Evolutionary conservation across 2,888 invertebrate genomes (phyloP).

Genomic region (Hartigia nigra): DNA sequence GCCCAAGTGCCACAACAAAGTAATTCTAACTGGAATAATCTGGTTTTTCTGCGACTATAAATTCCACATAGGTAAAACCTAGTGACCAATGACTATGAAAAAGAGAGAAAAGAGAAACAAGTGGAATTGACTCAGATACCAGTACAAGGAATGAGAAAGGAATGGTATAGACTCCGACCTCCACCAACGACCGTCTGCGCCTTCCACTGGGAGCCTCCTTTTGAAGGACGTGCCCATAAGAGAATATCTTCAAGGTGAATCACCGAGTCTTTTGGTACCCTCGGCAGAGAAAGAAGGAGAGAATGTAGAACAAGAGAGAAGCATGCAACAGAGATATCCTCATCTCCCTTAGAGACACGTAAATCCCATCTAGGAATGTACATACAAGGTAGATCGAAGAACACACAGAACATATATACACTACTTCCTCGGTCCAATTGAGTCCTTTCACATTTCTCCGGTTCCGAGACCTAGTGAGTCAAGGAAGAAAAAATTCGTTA

Average conservation of each 20-base stretch:
- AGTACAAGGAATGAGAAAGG: constrained; percentile 4
- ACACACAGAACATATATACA: background rate
- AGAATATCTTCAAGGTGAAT: constrained; percentile 55
- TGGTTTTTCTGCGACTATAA: background rate
- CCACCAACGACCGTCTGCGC: background rate
- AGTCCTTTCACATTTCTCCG: background rate
- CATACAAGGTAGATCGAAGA: background rate
- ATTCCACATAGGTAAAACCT: background rate
- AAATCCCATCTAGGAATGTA: background rate
- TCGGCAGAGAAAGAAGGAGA: background rate
- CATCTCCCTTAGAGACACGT: background rate
- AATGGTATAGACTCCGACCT: background rate
- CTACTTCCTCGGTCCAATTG: background rate
- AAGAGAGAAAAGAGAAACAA: constrained; percentile 12
- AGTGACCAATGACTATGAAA: background rate
- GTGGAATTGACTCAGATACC: constrained; percentile 5
- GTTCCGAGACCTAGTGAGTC: background rate
- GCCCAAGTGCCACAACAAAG: background rate
- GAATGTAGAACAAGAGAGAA: background rate
- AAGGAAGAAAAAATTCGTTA: background rate
- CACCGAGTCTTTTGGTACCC: constrained; percentile 34
- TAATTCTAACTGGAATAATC: background rate
- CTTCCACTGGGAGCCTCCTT: constrained; percentile 9
- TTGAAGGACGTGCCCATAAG: constrained; percentile 47
- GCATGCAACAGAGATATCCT: background rate